Base-by-base conservation (phyloP, 2,797 vertebrate species). In the Sebastiscus albofasciatus region DNA sequence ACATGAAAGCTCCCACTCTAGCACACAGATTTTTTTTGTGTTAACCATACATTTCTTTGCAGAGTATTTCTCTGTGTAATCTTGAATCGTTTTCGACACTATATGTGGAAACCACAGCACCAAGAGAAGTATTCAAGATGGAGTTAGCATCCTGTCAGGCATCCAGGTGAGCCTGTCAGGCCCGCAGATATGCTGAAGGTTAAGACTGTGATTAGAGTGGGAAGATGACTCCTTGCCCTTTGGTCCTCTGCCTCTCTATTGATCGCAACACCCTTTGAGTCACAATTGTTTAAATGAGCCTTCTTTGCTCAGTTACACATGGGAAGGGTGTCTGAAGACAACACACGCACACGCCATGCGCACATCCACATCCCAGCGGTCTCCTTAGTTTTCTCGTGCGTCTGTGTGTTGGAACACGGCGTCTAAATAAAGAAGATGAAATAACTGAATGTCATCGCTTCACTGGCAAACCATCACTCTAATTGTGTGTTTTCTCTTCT, bases 161-260 rank as follows among this genome's bases (percentile, higher is more conserved):
- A 18, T 70, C 76, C 79, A 87, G 86, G 86, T 89, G 85, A 83
- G 79, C 62, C 66, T 83, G 90, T 90, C 89, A 84, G 82, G 26
- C 84, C 77, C 6, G 67, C 81, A 82, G 70, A 90, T 70, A 60
- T 58, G 81, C 76, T 90, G 91, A 94, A 94, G 92, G 93, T 95
- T 93, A 94, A 90, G 82, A 74, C 27, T 59, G 79, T 84, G 90
- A 94, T 94, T 90, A 91, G 82, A 88, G 88, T 24, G 62, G 85
- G 78, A 67, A 55, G 85, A 92, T 74, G 89, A 88, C 87, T 86
- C 75, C 83, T 64, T 90, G 91, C 73, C 93, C 91, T 94, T 84
- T 93, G 89, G 81, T 90, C 91, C 79, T 83, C 82, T 69, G 61
- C 69, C 64, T 90, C 64, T 75, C 69, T 86, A 93, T 93, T 82